phyloP scores from a whole-genome alignment of 2,888 invertebrate species.

The Microplitis deprimator region DNA sequence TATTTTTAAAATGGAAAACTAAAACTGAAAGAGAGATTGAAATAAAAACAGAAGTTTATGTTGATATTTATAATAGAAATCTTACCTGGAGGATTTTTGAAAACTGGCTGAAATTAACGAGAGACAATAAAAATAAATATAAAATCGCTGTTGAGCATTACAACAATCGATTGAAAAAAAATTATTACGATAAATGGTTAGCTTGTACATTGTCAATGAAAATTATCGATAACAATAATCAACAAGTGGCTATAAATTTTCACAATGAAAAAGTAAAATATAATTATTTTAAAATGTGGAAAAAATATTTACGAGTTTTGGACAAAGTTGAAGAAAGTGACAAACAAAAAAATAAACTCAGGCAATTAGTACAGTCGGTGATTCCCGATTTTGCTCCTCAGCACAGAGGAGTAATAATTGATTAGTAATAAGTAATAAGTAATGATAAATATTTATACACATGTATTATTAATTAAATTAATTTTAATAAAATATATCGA shows the following conservation, averaged over 20 bases:
- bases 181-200: slow-evolving; percentile 74
- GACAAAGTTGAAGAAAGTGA: slow-evolving; percentile 62
- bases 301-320: slow-evolving; percentile 56
- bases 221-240: slow-evolving; percentile 56
- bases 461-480: slow-evolving; percentile 13
- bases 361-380: slow-evolving; percentile 63
- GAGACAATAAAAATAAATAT: slow-evolving; percentile 9
- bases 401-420: slow-evolving; percentile 56
- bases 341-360: slow-evolving; percentile 60
- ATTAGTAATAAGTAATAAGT: slow-evolving; percentile 48
- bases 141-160: slow-evolving; percentile 78
- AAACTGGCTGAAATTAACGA: neutral
- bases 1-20: slow-evolving; percentile 73
- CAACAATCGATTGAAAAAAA: slow-evolving; percentile 76
- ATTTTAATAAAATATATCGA: slow-evolving; percentile 1
- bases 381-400: slow-evolving; percentile 65
- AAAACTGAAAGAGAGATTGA: slow-evolving; percentile 63
- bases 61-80: slow-evolving; percentile 54
- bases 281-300: slow-evolving; percentile 60
- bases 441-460: slow-evolving; percentile 39
- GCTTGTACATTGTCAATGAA: slow-evolving; percentile 71
- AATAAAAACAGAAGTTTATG: slow-evolving; percentile 54
- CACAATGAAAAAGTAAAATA: slow-evolving; percentile 53
- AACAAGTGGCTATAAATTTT: slow-evolving; percentile 51
- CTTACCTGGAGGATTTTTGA: slow-evolving; percentile 46